phyloP scores from a whole-genome alignment of 2,797 vertebrate species.

The Acanthurus tractus region DNA sequence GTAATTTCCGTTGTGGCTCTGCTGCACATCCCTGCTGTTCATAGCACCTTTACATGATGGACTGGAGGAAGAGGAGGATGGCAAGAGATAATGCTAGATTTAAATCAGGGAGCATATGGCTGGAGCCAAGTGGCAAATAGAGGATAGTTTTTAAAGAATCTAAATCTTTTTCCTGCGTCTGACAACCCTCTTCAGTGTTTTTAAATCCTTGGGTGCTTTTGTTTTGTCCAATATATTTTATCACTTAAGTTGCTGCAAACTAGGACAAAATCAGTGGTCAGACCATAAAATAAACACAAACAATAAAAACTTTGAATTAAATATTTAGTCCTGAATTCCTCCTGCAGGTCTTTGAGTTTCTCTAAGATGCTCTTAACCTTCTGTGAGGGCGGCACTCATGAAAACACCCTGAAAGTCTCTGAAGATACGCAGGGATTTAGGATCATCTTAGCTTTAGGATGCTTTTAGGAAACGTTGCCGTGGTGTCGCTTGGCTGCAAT shows the following conservation, averaged over 20 bases:
- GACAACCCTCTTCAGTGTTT: neutral
- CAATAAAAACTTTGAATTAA: neutral
- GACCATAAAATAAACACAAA: neutral
- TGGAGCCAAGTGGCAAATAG: neutral
- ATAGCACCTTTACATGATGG: slow-evolving; percentile 5
- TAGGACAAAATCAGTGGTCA: too few species aligned
- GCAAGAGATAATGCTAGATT: neutral
- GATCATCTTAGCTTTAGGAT: slow-evolving; percentile 6
- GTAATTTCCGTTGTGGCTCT: neutral
- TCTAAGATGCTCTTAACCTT: slow-evolving; percentile 15
- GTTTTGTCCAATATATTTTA: neutral
- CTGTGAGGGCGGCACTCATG: slow-evolving; percentile 1
- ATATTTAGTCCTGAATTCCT: too few species aligned
- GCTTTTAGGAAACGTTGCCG: slow-evolving; percentile 14
- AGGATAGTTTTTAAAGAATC: neutral
- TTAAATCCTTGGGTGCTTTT: neutral
- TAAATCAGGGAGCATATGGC: neutral
- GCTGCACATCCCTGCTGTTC: neutral
- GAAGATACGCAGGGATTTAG: slow-evolving; percentile 24
- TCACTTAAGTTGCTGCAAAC: neutral
- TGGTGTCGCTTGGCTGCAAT: neutral
- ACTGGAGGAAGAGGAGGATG: slow-evolving; percentile 8
- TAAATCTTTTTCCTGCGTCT: neutral
- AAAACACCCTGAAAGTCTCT: slow-evolving; percentile 22
- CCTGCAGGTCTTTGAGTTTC: neutral